A percentile compares a stretch with the other conserved stretches of the same genome.
Evolutionary conservation across 2,797 vertebrate species (phyloP).

Genomic region (Sciaenops ocellatus): DNA sequence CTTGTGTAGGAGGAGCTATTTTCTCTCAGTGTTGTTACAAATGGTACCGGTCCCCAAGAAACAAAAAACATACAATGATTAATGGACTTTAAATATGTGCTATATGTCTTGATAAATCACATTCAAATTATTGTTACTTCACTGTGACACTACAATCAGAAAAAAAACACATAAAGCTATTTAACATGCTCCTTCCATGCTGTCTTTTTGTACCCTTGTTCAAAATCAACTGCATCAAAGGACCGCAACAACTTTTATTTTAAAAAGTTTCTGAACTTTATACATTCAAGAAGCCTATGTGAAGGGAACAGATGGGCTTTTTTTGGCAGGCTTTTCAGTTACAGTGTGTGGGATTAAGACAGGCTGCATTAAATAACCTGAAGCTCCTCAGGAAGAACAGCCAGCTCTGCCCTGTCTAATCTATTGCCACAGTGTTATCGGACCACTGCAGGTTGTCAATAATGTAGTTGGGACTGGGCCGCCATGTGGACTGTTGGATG

Average conservation of each 20-base stretch:
- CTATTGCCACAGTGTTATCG: constrained; percentile 71
- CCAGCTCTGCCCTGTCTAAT: constrained; percentile 68
- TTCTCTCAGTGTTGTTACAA: constrained; percentile 32
- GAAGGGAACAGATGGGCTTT: constrained; percentile 60
- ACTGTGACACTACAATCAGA: not conserved
- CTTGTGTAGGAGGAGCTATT: constrained; percentile 58
- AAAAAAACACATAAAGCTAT: not conserved
- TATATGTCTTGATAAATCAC: not conserved
- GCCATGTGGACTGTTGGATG: constrained; percentile 37
- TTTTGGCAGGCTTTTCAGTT: constrained; percentile 50
- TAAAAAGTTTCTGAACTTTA: constrained; percentile 37
- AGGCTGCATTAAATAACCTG: constrained; percentile 70
- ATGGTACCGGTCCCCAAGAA: constrained; percentile 12
- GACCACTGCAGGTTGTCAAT: constrained; percentile 76
- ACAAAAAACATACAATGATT: constrained; percentile 6
- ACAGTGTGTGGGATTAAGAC: constrained; percentile 75
- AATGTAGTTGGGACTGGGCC: constrained; percentile 23
- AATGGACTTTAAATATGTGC: not conserved
- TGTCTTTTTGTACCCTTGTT: not conserved
- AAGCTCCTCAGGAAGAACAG: constrained; percentile 66
- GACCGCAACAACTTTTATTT: constrained; percentile 8
- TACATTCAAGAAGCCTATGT: constrained; percentile 18
- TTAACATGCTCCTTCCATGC: not conserved
- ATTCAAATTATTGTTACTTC: not conserved
- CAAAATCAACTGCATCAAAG: constrained; percentile 21